phyloP scores from a whole-genome alignment of 2,888 invertebrate genomes.

The Piscicola geometra region DNA sequence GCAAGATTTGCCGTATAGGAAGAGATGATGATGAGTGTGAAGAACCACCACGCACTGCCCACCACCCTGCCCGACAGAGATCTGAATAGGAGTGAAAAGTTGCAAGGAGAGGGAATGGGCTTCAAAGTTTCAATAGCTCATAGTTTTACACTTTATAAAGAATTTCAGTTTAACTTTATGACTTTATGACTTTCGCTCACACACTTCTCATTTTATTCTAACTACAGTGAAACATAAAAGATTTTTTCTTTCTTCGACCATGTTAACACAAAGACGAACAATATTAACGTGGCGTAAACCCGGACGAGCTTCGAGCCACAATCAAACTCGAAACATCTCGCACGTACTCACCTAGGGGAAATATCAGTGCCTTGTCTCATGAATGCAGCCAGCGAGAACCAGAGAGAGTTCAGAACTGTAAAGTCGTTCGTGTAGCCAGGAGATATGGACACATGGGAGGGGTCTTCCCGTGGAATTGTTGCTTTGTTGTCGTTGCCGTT shows the following conservation, averaged over 20 bases:
- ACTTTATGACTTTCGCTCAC: too few relatives aligned
- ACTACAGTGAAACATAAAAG: not conserved
- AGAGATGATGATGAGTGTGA: slow-evolving; percentile 92
- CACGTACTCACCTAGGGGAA: slow-evolving; percentile 75
- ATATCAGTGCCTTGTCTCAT: slow-evolving; percentile 97
- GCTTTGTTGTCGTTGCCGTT: too few relatives aligned
- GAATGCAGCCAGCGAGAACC: slow-evolving; percentile 91
- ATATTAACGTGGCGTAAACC: too few relatives aligned
- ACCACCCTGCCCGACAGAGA: slow-evolving; percentile 72
- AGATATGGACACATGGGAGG: slow-evolving; percentile 26
- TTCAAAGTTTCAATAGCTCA: too few relatives aligned
- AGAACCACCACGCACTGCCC: slow-evolving; percentile 99
- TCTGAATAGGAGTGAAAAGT: too few relatives aligned
- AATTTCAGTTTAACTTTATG: too few relatives aligned
- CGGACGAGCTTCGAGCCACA: too few relatives aligned
- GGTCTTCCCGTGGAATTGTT: slow-evolving; percentile 38
- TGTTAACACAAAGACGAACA: too few relatives aligned
- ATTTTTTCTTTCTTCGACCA: too few relatives aligned
- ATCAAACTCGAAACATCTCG: not conserved
- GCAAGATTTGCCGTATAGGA: slow-evolving; percentile 93
- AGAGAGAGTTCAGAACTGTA: slow-evolving; percentile 85
- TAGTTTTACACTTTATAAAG: too few relatives aligned
- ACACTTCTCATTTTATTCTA: not conserved
- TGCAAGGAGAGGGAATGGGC: too few relatives aligned
- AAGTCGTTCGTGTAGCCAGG: slow-evolving; percentile 46